Percentiles rank a stretch among this genome's conserved stretches.
These are phyloP conservation scores for Dufourea novaeangliae DNA, from an alignment of 1,140 invertebrate species.

Conservation along the genomic window DNA sequence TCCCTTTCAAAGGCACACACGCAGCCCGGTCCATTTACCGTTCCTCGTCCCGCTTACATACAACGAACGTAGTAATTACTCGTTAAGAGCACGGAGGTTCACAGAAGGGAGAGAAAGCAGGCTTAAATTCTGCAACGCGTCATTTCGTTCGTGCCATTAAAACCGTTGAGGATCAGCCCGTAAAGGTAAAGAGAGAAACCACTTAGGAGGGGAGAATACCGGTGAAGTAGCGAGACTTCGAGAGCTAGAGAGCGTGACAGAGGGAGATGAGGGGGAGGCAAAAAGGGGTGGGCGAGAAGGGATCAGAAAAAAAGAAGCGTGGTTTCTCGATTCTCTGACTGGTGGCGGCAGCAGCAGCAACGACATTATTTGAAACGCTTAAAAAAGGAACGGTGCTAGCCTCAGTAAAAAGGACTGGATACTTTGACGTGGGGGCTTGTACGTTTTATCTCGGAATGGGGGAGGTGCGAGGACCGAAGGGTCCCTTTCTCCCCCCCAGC, in stretches of 20 bases:
- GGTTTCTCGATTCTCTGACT: constrained; percentile 44
- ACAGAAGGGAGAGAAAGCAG: constrained; percentile 45
- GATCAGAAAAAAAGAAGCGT: constrained; percentile 39
- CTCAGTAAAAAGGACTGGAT: constrained; percentile 70
- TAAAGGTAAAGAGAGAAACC: constrained; percentile 2
- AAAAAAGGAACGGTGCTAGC: constrained; percentile 72
- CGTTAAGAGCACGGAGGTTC: constrained; percentile 45
- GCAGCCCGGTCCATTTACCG: constrained; percentile 46
- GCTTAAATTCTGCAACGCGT: constrained; percentile 57
- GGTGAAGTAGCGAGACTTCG: neutral
- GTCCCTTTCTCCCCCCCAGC: constrained; percentile 49
- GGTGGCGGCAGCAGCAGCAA: constrained; percentile 1
- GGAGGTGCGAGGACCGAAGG: constrained; percentile 56
- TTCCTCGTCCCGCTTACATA: constrained; percentile 46
- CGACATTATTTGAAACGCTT: constrained; percentile 67
- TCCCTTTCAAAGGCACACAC: constrained; percentile 52
- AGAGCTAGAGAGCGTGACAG: neutral
- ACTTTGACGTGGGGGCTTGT: constrained; percentile 70
- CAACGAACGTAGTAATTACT: constrained; percentile 51
- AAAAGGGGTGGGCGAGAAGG: constrained; percentile 2
- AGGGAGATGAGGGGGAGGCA: neutral
- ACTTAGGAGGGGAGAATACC: neutral
- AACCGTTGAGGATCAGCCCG: constrained; percentile 45
- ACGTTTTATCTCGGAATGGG: constrained; percentile 68
- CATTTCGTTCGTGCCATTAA: constrained; percentile 58